Base-by-base conservation (phyloP, 2,888 invertebrate genomes). In the Drosophila putrida region DNA sequence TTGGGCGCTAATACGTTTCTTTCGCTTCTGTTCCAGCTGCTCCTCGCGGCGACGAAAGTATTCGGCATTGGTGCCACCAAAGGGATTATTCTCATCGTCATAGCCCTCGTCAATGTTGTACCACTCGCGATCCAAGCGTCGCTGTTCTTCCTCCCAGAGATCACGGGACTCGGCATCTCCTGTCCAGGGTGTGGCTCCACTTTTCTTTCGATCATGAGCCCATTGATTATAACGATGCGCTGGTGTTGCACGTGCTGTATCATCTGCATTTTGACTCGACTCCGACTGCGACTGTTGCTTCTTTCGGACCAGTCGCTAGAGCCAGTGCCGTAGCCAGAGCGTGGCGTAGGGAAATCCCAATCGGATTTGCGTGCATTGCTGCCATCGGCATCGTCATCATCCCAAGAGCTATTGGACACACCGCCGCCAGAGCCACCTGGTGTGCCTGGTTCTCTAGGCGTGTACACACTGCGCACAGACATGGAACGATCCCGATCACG, bases 71-170 rank as follows among this genome's bases (percentile, higher is more conserved):
- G 97, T 95, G 68, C 95, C 96, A 0, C 96, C 95, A 92, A 99
- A 99, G 0, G 99, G 98, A 92, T 98, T 98, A 70, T 97, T 95
- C 86, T 98, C 97, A 78, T 98, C 98, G 67, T 96, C 96, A 90
- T 96, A 96, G n/a, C 97, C 96, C 93, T 99, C 98, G 81, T 98
- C 99, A 93, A 98, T 95, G 74, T 96, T 96, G 91, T 99, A 99
- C 99, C 99, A 99, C 87, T 98, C 98, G 60, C 99, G 94, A 91
- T 99, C 99, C 3, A 98, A 93, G 77, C 97, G 94, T 80, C 95
- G 95, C 91, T 98, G 97, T 70, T 98, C 98, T 85, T 97, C 96
- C 90, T 97, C 96, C 98, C 98, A 98, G 50, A 96, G 93, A 13
- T 96, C 95, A 41, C 95, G 94, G 36, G 98, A 97, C 28, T 95